phyloP scores from a whole-genome alignment of 1,140 invertebrate genomes.

The Hylyphantes graminicola region DNA sequence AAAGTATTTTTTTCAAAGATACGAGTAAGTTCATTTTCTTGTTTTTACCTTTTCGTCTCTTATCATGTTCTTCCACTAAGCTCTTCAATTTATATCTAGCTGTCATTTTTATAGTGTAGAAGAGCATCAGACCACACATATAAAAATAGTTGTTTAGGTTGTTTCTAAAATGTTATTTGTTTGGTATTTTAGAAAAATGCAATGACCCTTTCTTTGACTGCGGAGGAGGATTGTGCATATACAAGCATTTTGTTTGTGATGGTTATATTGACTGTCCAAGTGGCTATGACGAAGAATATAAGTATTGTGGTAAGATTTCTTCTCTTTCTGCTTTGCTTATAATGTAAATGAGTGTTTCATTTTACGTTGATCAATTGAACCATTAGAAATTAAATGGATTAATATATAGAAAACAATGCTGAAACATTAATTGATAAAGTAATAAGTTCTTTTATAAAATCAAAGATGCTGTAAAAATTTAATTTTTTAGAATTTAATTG shows the following conservation, averaged over 20 bases:
- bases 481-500: background rate
- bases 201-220: slow-evolving; percentile 71
- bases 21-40: background rate
- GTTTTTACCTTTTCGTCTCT: too few relatives aligned
- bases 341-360: background rate
- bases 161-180: too few relatives aligned
- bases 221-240: slow-evolving; percentile 85
- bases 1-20: background rate
- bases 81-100: too few relatives aligned
- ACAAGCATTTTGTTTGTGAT: slow-evolving; percentile 92
- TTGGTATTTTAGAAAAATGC: slow-evolving; percentile 65
- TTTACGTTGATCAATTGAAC: too few relatives aligned
- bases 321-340: background rate
- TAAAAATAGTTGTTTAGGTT: too few relatives aligned
- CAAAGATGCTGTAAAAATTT: too few relatives aligned
- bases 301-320: slow-evolving; percentile 66
- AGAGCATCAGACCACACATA: background rate
- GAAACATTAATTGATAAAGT: background rate
- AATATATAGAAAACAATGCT: background rate
- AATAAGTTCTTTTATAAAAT: background rate
- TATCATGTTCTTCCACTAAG: too few relatives aligned
- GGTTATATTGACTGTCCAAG: slow-evolving; percentile 86
- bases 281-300: slow-evolving; percentile 78
- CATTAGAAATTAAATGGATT: too few relatives aligned
- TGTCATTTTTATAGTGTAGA: too few relatives aligned